Conservation (phyloP, 2,113 vertebrate genomes). For the Corythornis cristatus region DNA sequence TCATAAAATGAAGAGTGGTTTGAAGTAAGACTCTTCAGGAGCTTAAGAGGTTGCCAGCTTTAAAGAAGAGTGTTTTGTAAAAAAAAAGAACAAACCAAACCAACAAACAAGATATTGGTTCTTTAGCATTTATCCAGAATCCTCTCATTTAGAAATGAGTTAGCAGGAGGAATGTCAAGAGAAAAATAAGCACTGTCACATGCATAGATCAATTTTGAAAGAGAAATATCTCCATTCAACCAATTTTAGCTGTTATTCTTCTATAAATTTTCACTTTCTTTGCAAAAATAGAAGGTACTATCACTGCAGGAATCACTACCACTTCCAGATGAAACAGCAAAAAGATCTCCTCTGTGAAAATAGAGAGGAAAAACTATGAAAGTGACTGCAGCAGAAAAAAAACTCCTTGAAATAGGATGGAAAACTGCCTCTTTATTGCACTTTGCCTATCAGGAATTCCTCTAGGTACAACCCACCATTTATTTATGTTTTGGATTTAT, state of each 20-base stretch:
- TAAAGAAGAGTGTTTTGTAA: not conserved
- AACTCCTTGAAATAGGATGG: not conserved
- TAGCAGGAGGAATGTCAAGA: not conserved
- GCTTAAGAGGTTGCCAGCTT: not conserved
- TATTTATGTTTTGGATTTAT: conserved; percentile 28
- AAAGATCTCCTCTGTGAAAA: not conserved
- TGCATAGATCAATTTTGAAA: not conserved
- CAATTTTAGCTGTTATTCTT: not conserved
- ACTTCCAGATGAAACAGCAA: not conserved
- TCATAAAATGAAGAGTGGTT: not conserved
- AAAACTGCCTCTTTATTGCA: not conserved
- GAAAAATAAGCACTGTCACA: not conserved
- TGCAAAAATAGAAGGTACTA: not conserved
- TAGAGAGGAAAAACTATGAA: not conserved
- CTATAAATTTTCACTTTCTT: not conserved
- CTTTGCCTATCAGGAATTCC: not conserved
- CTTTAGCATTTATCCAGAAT: not conserved
- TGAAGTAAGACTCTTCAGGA: not conserved
- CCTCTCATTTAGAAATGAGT: not conserved
- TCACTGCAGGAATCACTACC: not conserved
- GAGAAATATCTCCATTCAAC: not conserved
- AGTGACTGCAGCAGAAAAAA: not conserved
- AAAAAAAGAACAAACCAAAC: not conserved
- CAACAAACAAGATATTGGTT: not conserved
- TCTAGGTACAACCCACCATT: conserved; percentile 1